Evolutionary conservation across 2,888 invertebrate genomes (phyloP), one percentile per base, ranked within the genome.

Genomic region (Atrina japonica): DNA sequence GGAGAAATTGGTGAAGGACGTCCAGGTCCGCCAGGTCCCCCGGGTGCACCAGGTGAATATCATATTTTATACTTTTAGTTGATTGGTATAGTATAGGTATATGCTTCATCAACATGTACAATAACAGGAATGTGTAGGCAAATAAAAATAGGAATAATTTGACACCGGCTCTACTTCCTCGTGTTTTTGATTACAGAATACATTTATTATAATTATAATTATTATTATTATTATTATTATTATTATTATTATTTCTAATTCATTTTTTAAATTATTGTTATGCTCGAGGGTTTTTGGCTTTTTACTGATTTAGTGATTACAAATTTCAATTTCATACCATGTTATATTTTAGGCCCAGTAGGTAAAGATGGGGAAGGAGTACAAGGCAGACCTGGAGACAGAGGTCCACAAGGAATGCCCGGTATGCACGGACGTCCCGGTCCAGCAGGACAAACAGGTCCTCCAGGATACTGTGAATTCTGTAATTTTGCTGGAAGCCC

Each of bases 361-460:
- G 96, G 96, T 2, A 92, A 93, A 45, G 93, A 94, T 66, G 93
- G 94, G 40, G 93, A 94, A 67, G 93, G 94, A 6, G 89, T 93
- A 29, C 92, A 93, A 21, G 96, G 96, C n/a, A 92, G 94, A 86
- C 92, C 93, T 45, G 96, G 96, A 0, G 94, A 94, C 73, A 92
- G 95, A 43, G 88, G 86, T 16, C 60, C 83, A 5, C 82, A 83
- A 7, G 90, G 89, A 9, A 73, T 83, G 23, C 77, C 84, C 0
- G 90, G 89, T 5, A 66, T 77, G 6, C 83, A 84, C 23, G 90
- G 89, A 35, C 92, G 92, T 70, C 91, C 93, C 1, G 94, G 94
- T 75, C 89, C 92, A 74, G 93, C 93, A 6, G 94, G 94, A n/a
- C 87, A 83, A 56, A 87, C 88, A 7, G 91, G 91, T 41, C 85